Conservation (phyloP, 1,140 invertebrate genomes). For the Anastrepha ludens region DNA sequence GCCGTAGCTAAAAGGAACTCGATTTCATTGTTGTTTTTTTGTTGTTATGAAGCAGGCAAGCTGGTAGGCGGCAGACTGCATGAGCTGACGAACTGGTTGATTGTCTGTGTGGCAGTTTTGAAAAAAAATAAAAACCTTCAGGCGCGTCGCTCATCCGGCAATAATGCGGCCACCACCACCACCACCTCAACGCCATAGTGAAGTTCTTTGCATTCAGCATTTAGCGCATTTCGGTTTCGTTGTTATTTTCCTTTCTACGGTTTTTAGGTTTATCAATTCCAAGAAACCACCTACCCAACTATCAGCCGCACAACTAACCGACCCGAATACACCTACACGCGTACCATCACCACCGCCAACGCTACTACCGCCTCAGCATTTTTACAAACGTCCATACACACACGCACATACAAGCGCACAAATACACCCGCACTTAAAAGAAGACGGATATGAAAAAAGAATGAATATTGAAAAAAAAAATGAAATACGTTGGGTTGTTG, state of each 20-base stretch:
- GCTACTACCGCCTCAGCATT: background rate
- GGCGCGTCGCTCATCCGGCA: conserved; percentile 25
- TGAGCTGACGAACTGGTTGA: background rate
- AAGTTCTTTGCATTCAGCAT: conserved; percentile 28
- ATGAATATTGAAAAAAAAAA: conserved; percentile 47
- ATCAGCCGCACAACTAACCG: background rate
- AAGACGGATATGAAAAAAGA: conserved; percentile 38
- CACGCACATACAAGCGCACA: background rate
- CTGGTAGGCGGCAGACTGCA: background rate
- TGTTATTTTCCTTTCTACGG: background rate
- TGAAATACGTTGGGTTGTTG: conserved; percentile 27
- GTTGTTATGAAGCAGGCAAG: background rate
- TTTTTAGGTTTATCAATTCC: conserved; percentile 40
- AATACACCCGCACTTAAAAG: background rate
- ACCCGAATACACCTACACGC: conserved; percentile 30
- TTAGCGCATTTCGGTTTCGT: background rate
- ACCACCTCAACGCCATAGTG: background rate
- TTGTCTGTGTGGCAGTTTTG: background rate
- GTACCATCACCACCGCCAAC: background rate
- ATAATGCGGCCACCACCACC: conserved; percentile 26
- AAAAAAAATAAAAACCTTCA: background rate
- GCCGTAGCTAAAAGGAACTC: background rate
- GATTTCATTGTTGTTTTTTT: background rate
- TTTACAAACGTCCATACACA: background rate
- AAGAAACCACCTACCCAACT: conserved; percentile 37